Conservation (phyloP, 2,888 invertebrate genomes). For the Acronicta leporina region DNA sequence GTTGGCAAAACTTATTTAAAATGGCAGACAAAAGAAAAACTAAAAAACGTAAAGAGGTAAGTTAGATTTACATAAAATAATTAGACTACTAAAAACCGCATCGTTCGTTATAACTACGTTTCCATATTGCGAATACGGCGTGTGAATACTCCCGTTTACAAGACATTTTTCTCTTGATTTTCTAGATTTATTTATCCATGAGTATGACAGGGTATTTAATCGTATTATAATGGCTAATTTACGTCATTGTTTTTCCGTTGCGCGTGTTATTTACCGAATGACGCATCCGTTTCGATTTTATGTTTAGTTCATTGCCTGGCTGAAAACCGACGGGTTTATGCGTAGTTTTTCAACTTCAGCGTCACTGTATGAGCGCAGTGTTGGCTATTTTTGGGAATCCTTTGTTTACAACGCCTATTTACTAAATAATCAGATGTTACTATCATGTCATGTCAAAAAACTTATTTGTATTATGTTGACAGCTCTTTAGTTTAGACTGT, state of each 20-base stretch:
- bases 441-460: slow-evolving; percentile 28
- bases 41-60: slow-evolving; percentile 86
- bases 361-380: slow-evolving; percentile 60
- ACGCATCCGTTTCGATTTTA: slow-evolving; percentile 64
- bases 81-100: slow-evolving; percentile 2
- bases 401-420: slow-evolving; percentile 61
- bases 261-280: slow-evolving; percentile 60
- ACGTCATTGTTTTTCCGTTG: slow-evolving; percentile 22
- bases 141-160: slow-evolving; percentile 48
- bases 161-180: slow-evolving; percentile 28
- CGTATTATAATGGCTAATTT: slow-evolving; percentile 8
- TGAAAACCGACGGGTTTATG: slow-evolving; percentile 65
- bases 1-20: slow-evolving; percentile 75
- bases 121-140: slow-evolving; percentile 56
- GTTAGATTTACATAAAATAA: slow-evolving; percentile 37
- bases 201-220: not conserved
- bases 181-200: slow-evolving; percentile 1
- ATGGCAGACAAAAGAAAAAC: slow-evolving; percentile 87
- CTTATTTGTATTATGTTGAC: slow-evolving; percentile 26
- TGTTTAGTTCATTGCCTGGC: slow-evolving; percentile 61
- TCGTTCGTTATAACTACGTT: slow-evolving; percentile 39
- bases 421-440: slow-evolving; percentile 39
- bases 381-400: slow-evolving; percentile 69
- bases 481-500: not conserved
- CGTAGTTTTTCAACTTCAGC: slow-evolving; percentile 67